Percentiles rank a stretch among this genome's conserved stretches.
These are phyloP conservation scores for Acanthis flammea DNA, from an alignment of 2,797 vertebrate genomes.

Conservation along the genomic window DNA sequence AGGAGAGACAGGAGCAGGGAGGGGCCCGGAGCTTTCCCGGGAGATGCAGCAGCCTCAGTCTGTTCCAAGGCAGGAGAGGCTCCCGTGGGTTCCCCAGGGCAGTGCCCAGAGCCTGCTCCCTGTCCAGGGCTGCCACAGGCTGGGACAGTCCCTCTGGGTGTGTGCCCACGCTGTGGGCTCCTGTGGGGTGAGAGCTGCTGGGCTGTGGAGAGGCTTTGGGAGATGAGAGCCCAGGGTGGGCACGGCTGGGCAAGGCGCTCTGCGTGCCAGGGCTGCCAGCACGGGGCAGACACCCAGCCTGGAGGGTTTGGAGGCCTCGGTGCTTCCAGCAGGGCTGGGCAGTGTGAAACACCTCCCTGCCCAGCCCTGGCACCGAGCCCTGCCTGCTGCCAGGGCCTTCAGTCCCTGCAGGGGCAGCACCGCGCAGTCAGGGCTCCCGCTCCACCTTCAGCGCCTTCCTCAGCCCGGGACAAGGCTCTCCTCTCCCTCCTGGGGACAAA, in stretches of 20 bases:
- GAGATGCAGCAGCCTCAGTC: not conserved
- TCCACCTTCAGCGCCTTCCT: constrained; percentile 15
- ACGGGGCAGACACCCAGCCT: not conserved
- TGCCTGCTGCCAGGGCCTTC: constrained; percentile 60
- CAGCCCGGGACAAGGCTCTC: constrained; percentile 4
- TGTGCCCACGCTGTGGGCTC: rapidly evolving
- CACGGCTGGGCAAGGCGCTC: not conserved
- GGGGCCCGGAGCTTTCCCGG: not conserved
- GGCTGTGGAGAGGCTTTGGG: rapidly evolving
- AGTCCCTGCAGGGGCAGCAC: constrained; percentile 34
- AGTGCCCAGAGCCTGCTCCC: no score
- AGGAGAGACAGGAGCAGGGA: not conserved
- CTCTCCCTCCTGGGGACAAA: not conserved
- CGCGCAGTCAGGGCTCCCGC: not conserved
- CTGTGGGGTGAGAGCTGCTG: rapidly evolving
- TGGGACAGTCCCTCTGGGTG: rapidly evolving
- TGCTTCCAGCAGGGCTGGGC: constrained; percentile 49
- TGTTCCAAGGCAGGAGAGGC: not conserved
- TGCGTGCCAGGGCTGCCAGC: not conserved
- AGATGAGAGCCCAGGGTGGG: rapidly evolving
- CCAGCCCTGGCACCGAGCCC: constrained; percentile 33
- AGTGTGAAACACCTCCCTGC: constrained; percentile 59
- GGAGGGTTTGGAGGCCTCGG: not conserved
- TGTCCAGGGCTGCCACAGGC: rapidly evolving
- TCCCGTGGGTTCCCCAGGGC: not conserved